Evolutionary conservation across 2,797 vertebrate species (phyloP).

Genomic region (Nothura maculosa): DNA sequence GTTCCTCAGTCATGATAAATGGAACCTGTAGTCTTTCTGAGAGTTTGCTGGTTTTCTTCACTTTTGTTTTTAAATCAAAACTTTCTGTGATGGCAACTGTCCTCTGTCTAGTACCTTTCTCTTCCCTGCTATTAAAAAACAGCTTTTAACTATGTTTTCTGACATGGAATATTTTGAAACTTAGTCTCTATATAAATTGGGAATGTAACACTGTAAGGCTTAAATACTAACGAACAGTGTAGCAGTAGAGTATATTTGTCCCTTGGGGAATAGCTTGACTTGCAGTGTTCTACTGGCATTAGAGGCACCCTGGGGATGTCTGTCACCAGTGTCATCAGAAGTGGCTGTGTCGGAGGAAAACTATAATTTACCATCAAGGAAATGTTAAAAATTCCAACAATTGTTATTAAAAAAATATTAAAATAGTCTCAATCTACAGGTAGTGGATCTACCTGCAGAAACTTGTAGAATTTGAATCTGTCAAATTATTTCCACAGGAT

Average conservation of each 20-base stretch:
- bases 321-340: neutral
- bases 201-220: neutral
- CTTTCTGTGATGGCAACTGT: neutral
- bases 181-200: neutral
- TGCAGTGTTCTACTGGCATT: neutral
- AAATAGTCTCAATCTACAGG: neutral
- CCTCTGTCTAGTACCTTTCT: neutral
- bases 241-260: neutral
- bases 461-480: too few relatives aligned
- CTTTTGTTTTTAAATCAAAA: neutral
- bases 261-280: neutral
- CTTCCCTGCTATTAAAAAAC: neutral
- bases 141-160: neutral
- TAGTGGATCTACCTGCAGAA: neutral
- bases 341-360: neutral
- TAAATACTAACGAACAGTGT: neutral
- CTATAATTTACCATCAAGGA: neutral
- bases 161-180: neutral
- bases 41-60: neutral
- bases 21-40: neutral
- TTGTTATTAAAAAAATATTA: neutral
- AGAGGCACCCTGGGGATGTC: neutral
- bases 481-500: neutral
- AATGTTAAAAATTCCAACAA: neutral
- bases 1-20: neutral